phyloP scores from a whole-genome alignment of 2,888 invertebrate genomes.

The Polydrusus tereticollis region DNA sequence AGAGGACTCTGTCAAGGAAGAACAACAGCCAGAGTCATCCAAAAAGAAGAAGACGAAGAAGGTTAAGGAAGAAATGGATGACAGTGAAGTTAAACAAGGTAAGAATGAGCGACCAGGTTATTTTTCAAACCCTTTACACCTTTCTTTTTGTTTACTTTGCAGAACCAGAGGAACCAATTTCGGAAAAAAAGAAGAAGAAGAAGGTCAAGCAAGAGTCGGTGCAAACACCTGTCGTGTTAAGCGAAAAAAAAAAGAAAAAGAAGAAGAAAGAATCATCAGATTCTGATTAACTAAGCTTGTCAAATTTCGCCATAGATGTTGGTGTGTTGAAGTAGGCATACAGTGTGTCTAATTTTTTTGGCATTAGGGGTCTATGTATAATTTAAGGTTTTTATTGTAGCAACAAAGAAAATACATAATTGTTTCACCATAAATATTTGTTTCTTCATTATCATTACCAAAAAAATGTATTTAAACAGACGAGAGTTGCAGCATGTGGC shows the following conservation, averaged over 20 bases:
- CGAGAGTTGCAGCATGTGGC: too few species aligned
- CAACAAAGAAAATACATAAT: too few species aligned
- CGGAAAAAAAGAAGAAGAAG: conserved; percentile 57
- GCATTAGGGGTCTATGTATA: too few species aligned
- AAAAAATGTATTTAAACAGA: too few species aligned
- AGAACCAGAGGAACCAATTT: conserved; percentile 38
- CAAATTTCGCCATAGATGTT: background rate
- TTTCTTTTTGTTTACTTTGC: background rate
- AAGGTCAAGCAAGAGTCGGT: conserved; percentile 52
- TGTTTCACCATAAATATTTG: too few species aligned
- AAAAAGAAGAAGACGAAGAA: conserved; percentile 54
- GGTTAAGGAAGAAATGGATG: conserved; percentile 38
- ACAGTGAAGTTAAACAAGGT: conserved; percentile 14
- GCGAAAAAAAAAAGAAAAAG: conserved; percentile 48
- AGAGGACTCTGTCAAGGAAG: conserved; percentile 27
- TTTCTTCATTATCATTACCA: too few species aligned
- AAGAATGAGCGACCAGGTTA: too few species aligned
- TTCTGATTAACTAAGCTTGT: background rate
- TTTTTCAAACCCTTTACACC: background rate
- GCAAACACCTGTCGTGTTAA: conserved; percentile 16
- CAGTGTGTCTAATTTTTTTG: background rate
- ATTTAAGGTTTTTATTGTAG: too few species aligned
- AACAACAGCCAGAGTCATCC: conserved; percentile 7
- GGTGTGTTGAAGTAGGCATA: background rate
- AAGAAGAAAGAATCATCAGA: conserved; percentile 38